Percentiles rank a stretch among this genome's conserved stretches.
These are phyloP conservation scores for Procavia capensis DNA, from an alignment of 2,113 vertebrate species.

Conservation along the genomic window DNA sequence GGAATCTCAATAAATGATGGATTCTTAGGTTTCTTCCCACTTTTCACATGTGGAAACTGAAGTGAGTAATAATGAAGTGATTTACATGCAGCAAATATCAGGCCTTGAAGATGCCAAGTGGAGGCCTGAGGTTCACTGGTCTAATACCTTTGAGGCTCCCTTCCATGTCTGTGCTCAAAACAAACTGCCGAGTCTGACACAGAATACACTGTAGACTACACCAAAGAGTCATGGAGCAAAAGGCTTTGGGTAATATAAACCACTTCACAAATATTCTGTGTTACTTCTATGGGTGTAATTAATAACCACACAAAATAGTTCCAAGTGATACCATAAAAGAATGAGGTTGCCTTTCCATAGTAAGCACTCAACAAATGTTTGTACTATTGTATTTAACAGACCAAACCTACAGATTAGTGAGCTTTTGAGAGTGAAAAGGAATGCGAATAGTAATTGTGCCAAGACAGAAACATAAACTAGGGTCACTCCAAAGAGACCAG, in stretches of 20 bases:
- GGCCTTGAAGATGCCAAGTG: neutral
- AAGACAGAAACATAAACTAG: neutral
- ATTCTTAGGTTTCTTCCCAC: neutral
- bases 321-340: neutral
- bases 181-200: neutral
- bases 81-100: constrained; percentile 16
- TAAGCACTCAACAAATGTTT: neutral
- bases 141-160: neutral
- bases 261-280: neutral
- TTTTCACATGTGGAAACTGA: neutral
- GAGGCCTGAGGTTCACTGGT: neutral
- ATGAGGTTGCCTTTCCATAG: neutral
- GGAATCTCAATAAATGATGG: neutral
- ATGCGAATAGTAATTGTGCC: constrained; percentile 38
- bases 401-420: neutral
- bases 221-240: neutral
- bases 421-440: neutral
- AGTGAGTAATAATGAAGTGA: neutral
- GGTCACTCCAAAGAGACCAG: neutral
- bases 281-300: neutral
- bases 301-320: neutral
- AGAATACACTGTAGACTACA: neutral
- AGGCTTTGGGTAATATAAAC: neutral
- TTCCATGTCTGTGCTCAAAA: neutral
- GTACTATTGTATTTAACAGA: neutral